Evolutionary conservation across 2,888 invertebrate genomes (phyloP), one percentile per base, ranked within the genome.

Genomic region (Pyrocoelia pectoralis): DNA sequence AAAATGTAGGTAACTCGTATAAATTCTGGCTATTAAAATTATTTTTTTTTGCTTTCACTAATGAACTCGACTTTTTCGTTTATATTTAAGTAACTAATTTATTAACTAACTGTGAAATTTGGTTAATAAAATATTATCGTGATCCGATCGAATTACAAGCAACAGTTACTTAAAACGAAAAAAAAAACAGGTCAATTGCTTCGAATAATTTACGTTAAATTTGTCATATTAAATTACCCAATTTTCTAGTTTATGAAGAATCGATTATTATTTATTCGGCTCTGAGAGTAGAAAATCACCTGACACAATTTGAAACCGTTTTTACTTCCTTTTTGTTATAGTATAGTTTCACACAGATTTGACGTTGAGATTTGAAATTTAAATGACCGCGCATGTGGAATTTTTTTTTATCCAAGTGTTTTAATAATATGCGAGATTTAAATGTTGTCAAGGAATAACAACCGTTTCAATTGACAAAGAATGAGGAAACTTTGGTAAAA

Each of bases 81-180:
- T 33, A 33, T n/a, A 33, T 33, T 33, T 33, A 4, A 10, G 8
- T n/a, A n/a, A 33, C 10, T 33, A 6, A 4, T 33, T 33, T 33
- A n/a, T n/a, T 33, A 33, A 33, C 33, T 33, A 33, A 33, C 33
- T 33, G 33, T 33, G 33, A 33, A 33, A 33, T 33, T 33, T n/a
- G 33, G 33, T 33, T 33, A 33, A 4, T 33, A 33, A 33, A 33
- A 33, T 24, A 8, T 8, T 24, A 24, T 24, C 33, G 33, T 33
- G 33, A 33, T 33, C 33, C n/a, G 33, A 33, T 33, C 9, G 33
- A 33, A 33, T 33, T 33, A n/a, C n/a, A n/a, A 33, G 33, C n/a
- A 24, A 33, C 33, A 33, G 33, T 33, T 33, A 33, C n/a, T n/a
- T 33, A 24, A 24, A 33, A 2, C 33, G 2, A 33, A n/a, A 33